Conservation (phyloP, 2,113 vertebrate genomes). For the Promerops cafer region DNA sequence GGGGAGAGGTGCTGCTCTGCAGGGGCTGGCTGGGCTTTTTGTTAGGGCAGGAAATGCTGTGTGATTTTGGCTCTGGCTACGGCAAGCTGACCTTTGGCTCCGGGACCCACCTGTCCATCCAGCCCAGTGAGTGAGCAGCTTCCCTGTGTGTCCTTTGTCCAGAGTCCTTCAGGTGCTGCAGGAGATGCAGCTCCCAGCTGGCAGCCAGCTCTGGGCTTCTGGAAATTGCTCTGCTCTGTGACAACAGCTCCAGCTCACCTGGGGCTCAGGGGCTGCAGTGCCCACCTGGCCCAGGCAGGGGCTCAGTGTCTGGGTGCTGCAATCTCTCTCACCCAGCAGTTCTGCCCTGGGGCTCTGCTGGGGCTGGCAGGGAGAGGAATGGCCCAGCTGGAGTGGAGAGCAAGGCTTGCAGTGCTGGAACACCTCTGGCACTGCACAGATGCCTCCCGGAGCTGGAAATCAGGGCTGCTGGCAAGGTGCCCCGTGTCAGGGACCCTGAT, state of each 20-base stretch:
- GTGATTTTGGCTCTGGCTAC: neutral
- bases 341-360: neutral
- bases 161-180: no score
- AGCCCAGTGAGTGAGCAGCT: neutral
- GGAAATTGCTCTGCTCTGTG: neutral
- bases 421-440: neutral
- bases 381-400: neutral
- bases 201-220: neutral
- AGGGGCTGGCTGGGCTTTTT: neutral
- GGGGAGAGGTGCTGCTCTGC: no score
- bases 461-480: neutral
- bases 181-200: no score
- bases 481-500: neutral
- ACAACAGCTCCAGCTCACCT: neutral
- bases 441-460: neutral
- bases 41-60: constrained; percentile 39
- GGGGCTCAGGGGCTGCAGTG: neutral
- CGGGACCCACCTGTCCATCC: neutral
- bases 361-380: neutral
- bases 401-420: neutral
- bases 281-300: neutral
- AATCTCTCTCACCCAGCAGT: neutral
- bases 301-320: neutral
- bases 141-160: neutral
- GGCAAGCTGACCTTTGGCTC: neutral